phyloP scores from a whole-genome alignment of 2,113 vertebrate genomes.

The Nematolebias whitei region DNA sequence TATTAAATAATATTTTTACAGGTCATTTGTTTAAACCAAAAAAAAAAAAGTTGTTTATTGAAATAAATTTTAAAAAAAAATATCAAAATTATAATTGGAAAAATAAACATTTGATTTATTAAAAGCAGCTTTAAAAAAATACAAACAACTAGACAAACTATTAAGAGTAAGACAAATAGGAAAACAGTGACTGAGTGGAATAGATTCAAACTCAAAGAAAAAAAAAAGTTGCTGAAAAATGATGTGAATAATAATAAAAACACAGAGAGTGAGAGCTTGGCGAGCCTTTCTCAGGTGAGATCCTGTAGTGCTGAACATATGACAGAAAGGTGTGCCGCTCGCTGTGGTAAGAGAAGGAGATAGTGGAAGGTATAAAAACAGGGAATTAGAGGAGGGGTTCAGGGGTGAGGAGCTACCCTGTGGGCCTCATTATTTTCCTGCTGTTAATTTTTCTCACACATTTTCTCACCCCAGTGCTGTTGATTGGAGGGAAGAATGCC shows the following conservation, averaged over 20 bases:
- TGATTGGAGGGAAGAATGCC: conserved; percentile 77
- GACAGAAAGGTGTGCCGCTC: conserved; percentile 55
- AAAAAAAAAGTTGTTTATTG: neutral
- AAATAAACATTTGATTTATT: neutral
- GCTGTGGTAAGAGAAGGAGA: conserved; percentile 62
- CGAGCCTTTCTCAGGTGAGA: conserved; percentile 62
- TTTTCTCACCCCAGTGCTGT: conserved; percentile 82
- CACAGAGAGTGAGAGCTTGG: conserved; percentile 54
- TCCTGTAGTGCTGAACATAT: conserved; percentile 46
- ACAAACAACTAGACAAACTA: conserved; percentile 4
- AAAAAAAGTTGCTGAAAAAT: conserved; percentile 6
- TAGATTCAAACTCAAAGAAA: conserved; percentile 18
- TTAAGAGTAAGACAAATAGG: neutral
- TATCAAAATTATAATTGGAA: conserved; percentile 1
- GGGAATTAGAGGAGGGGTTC: conserved; percentile 73
- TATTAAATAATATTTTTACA: no score
- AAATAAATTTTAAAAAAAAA: neutral
- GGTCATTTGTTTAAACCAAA: no score
- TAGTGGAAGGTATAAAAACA: conserved; percentile 78
- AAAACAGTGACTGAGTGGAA: conserved; percentile 18
- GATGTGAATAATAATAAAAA: neutral
- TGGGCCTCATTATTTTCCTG: conserved; percentile 87
- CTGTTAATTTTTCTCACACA: conserved; percentile 84
- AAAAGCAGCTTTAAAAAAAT: conserved; percentile 5
- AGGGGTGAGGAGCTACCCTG: conserved; percentile 80